Conservation (phyloP, 2,797 vertebrate species). For the Amazona ochrocephala region DNA sequence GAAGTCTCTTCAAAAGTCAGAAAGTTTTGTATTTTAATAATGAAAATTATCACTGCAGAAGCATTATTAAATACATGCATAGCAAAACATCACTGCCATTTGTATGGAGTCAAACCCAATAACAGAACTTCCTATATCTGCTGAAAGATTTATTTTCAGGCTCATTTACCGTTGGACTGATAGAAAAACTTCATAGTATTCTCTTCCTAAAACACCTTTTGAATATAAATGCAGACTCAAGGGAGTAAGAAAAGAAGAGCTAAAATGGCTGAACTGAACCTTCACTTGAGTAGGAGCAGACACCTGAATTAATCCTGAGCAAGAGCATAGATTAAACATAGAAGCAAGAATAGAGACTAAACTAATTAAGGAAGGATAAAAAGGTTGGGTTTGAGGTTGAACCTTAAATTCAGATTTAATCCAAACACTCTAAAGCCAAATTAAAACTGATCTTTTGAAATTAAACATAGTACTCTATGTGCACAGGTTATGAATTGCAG, state of each 20-base stretch:
- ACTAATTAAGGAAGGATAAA: constrained; percentile 50
- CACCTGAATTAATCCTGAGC: constrained; percentile 8
- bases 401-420: constrained; percentile 59
- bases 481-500: not conserved
- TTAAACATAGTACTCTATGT: not conserved
- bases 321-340: not conserved
- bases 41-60: constrained; percentile 20
- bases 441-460: constrained; percentile 12
- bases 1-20: not conserved
- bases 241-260: not conserved
- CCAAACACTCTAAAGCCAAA: constrained; percentile 18
- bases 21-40: constrained; percentile 37
- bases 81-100: constrained; percentile 51
- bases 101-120: constrained; percentile 44
- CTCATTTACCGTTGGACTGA: constrained; percentile 67
- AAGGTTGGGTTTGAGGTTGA: constrained; percentile 37
- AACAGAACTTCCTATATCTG: constrained; percentile 47
- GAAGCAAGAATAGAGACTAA: constrained; percentile 17
- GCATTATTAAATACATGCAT: constrained; percentile 27
- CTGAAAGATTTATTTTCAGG: constrained; percentile 70
- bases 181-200: constrained; percentile 57
- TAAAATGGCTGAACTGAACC: not conserved
- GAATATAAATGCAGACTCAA: constrained; percentile 65
- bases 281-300: not conserved
- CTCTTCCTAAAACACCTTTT: constrained; percentile 20